Evolutionary conservation across 1,140 invertebrate genomes (phyloP), one percentile per base, ranked within the genome.

Genomic region (Glomeris maerens): DNA sequence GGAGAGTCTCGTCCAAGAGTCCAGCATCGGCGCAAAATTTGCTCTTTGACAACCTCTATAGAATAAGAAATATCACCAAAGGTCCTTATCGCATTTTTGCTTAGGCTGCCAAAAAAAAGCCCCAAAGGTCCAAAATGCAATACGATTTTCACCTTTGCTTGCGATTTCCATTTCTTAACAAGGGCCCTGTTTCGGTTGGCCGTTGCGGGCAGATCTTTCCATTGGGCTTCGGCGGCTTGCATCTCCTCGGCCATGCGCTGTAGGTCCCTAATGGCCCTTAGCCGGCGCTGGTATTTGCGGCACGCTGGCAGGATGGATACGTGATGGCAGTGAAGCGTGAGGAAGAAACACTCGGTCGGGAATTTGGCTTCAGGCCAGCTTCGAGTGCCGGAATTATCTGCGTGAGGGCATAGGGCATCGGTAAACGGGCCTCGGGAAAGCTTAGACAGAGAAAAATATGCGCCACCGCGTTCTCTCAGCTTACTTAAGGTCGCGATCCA

Each of bases 341-440:
- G 69, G 67, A 94, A 96, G 85, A 93, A 97, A 64, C 92, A 96
- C 57, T 94, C 85, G 0, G 92, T 96, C 25, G 86, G 81, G 68
- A 98, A 97, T 62, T 92, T 95, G 0, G 80, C 74, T 47, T 86
- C 80, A 31, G 75, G 74, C 78, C 80, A 84, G 40, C 68, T 66
- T 59, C 78, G 73, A 17, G 57, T 63, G 27, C 69, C 5, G 40
- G 40, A 42, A 4, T 42, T 21, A 4, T 42, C 40, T 42, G 25
- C 17, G 5, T 13, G 17, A 17, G 31, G 17, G 10, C 31, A 36
- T 17, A 17, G 31, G 10, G 10, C 31, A 36, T 13, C 31, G 10
- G 31, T 36, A 36, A 36, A 42, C 20, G 25, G 5, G 25, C 20
- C 40, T 42, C 17, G 20, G 20, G 17, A 17, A 5, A 17, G 25